Evolutionary conservation across 2,888 invertebrate species (phyloP).

Genomic region (Dolomedes plantarius): DNA sequence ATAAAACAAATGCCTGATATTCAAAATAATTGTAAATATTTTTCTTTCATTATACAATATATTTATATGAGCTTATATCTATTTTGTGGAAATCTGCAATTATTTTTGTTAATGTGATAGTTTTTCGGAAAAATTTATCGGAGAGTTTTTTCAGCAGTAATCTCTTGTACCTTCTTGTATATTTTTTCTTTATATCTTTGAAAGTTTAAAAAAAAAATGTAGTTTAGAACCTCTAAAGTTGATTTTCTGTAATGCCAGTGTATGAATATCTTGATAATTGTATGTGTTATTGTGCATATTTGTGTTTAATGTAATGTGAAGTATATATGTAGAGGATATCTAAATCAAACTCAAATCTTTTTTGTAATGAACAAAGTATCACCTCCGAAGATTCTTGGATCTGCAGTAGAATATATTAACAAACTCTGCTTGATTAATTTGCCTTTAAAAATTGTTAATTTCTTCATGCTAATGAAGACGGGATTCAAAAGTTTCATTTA

Average conservation of each 20-base stretch:
- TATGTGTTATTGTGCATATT: too few relatives aligned
- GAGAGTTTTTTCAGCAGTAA: background rate
- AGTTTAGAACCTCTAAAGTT: background rate
- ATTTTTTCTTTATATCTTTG: background rate
- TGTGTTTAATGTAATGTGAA: too few relatives aligned
- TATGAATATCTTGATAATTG: too few relatives aligned
- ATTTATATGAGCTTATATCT: slow-evolving; percentile 66
- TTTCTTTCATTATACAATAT: slow-evolving; percentile 21
- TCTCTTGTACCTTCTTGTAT: background rate
- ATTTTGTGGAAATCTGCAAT: slow-evolving; percentile 35
- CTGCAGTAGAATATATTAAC: too few relatives aligned
- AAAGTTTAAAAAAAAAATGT: background rate
- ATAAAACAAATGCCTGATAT: background rate
- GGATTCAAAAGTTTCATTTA: too few relatives aligned
- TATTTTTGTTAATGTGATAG: slow-evolving; percentile 64
- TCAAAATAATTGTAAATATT: background rate
- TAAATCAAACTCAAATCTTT: too few relatives aligned
- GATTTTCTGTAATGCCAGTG: background rate
- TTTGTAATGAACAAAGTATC: too few relatives aligned
- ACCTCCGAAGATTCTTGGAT: too few relatives aligned
- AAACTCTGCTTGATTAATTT: too few relatives aligned
- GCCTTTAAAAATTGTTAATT: too few relatives aligned
- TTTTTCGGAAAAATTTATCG: slow-evolving; percentile 3
- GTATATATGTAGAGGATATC: too few relatives aligned
- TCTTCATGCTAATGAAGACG: too few relatives aligned